Evolutionary conservation across 37 sponge, comb jelly and placozoan genomes (phyloP).

Genomic region (Amphimedon queenslandica): DNA sequence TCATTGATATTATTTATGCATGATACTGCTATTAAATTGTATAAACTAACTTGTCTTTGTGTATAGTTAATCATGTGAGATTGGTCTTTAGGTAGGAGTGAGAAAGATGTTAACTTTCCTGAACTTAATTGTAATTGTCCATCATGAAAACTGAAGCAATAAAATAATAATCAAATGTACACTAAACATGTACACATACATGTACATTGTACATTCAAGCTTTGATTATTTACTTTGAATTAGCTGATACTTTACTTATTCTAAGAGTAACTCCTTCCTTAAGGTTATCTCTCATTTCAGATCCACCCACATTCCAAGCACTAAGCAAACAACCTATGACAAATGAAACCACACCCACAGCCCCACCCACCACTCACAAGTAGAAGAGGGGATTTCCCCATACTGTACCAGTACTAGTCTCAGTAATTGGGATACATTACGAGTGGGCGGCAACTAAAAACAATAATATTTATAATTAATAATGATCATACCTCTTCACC

Average conservation of each 20-base stretch:
- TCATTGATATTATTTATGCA: too few relatives aligned
- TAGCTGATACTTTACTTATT: too few relatives aligned
- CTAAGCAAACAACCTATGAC: too few relatives aligned
- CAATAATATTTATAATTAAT: not conserved
- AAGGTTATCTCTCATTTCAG: too few relatives aligned
- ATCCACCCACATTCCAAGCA: too few relatives aligned
- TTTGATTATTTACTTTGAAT: too few relatives aligned
- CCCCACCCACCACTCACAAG: too few relatives aligned
- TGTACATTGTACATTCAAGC: not conserved
- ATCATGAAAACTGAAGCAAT: not conserved
- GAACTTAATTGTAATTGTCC: not conserved
- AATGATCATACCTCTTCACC: conserved; percentile 34
- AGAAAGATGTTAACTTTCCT: not conserved
- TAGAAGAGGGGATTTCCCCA: not conserved
- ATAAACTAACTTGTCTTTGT: not conserved
- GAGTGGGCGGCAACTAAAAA: conserved; percentile 23
- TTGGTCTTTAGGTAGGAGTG: not conserved
- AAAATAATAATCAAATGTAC: not conserved
- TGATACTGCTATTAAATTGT: too few relatives aligned
- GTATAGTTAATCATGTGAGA: not conserved
- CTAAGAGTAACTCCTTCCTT: too few relatives aligned
- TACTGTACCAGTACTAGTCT: conserved; percentile 10
- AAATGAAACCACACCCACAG: too few relatives aligned
- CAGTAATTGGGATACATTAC: conserved; percentile 51
- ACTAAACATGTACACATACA: not conserved